Percentiles rank a stretch among this genome's conserved stretches.
Evolutionary conservation across 2,113 vertebrate genomes (phyloP).

Genomic region (Phrynocephalus versicolor): DNA sequence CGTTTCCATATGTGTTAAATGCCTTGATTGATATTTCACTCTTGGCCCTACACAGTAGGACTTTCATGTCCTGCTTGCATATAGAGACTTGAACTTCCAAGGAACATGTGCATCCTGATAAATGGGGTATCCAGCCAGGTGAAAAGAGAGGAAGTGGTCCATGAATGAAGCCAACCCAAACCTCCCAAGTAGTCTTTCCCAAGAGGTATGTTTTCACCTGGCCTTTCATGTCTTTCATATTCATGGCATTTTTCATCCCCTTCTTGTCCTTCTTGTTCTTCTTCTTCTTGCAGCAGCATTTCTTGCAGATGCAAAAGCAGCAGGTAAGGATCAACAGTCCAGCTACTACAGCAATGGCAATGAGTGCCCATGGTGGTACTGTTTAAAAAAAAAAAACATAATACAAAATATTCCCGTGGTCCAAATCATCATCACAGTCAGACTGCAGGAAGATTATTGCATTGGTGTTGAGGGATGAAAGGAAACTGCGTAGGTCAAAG

Average conservation of each 20-base stretch:
- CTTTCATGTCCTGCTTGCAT: not conserved
- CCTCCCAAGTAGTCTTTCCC: not conserved
- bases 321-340: slow-evolving; percentile 93
- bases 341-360: slow-evolving; percentile 90
- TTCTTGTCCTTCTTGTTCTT: slow-evolving; percentile 99
- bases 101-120: not conserved
- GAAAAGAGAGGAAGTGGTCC: not conserved
- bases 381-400: not conserved
- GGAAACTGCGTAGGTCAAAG: not conserved
- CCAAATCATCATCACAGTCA: not conserved
- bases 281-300: slow-evolving; percentile 98
- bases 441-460: not conserved
- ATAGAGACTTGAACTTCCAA: not conserved
- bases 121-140: fast-evolving
- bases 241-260: slow-evolving; percentile 90
- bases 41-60: not conserved
- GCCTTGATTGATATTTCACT: not conserved
- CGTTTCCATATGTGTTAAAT: no score
- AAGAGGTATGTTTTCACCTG: slow-evolving; percentile 68
- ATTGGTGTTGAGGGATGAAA: not conserved
- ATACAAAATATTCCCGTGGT: not conserved
- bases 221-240: slow-evolving; percentile 96
- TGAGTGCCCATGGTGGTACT: slow-evolving; percentile 96
- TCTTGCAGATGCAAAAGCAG: slow-evolving; percentile 98
- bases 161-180: no score